Evolutionary conservation across 2,113 vertebrate genomes (phyloP), one percentile per base, ranked within the genome.

Genomic region (Circaetus cinerascens): DNA sequence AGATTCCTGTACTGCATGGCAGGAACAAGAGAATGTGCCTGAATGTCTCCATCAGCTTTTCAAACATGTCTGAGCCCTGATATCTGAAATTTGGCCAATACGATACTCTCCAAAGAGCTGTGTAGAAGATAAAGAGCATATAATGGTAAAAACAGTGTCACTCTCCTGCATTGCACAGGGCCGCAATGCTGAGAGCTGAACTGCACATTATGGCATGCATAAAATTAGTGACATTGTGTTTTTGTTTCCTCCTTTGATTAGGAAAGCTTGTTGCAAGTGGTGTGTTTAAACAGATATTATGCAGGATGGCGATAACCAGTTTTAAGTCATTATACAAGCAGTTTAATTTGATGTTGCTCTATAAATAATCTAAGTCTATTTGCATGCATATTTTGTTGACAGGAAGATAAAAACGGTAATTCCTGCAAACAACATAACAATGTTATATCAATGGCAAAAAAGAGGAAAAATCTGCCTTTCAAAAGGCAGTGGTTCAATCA

Each of bases 281-380:
- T 94, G 89, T 96, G 76, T 95, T 97, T 97, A 97, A 97, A 96
- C 81, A 92, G 88, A 82, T 97, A 89, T 95, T 98, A 97, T 97
- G 92, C 74, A 94, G 95, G 64, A 62, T 62, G 75, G 63, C 1
- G 86, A 97, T 94, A 97, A 97, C 96, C 73, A 90, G 86, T 88
- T 98, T 98, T 93, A 97, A 98, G 91, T 97, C 74, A 95, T 96
- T 92, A 95, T 90, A 95, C 83, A 95, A 96, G 82, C 83, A 96
- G 86, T 94, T 98, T 98, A 98, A 98, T 98, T 98, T 97, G 97
- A 97, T 95, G 98, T 98, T 97, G 96, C 88, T 98, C 95, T 92
- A 97, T 93, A 98, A 98, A 98, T 97, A 98, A 90, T 59, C 75
- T 87, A 46, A 84, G 67, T 91, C 95, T 98, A 97, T 97, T 97